These are phyloP conservation scores for Bufo gargarizans DNA, from an alignment of 2,113 vertebrate species.

Conservation along the genomic window DNA sequence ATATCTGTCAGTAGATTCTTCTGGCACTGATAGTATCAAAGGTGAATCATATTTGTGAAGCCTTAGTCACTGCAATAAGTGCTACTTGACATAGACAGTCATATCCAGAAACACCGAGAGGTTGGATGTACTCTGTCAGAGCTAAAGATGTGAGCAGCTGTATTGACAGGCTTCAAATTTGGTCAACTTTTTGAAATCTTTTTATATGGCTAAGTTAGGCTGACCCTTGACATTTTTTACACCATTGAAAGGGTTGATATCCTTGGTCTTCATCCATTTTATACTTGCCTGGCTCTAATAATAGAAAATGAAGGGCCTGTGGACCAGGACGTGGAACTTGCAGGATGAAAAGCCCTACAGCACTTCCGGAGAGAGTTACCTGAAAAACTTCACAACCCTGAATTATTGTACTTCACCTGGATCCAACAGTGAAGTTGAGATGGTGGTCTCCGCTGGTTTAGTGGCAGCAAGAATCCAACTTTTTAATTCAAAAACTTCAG, in stretches of 20 bases:
- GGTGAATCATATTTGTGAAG: slow-evolving; percentile 39
- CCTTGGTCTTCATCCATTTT: not conserved
- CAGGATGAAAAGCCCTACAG: not conserved
- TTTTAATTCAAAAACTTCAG: slow-evolving; percentile 32
- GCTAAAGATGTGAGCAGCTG: not conserved
- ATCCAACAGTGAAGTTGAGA: not conserved
- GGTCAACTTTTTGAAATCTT: not conserved
- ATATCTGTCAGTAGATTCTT: slow-evolving; percentile 26
- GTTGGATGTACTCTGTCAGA: not conserved
- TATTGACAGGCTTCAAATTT: not conserved
- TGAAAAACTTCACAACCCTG: fast-evolving
- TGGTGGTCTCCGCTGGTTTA: slow-evolving; percentile 57
- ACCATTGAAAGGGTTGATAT: not conserved
- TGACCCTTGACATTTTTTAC: not conserved
- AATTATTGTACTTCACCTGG: not conserved
- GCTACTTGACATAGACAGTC: not conserved
- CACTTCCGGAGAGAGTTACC: not conserved
- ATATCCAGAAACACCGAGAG: not conserved
- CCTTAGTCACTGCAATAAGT: slow-evolving; percentile 31
- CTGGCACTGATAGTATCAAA: slow-evolving; percentile 20
- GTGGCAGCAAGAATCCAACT: slow-evolving; percentile 61
- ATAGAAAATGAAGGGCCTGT: not conserved
- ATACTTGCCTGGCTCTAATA: not conserved
- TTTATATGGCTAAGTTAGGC: not conserved
- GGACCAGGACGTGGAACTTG: not conserved